Evolutionary conservation across 2,113 vertebrate genomes (phyloP), one percentile per base, ranked within the genome.

Genomic region (Melozone crissalis): DNA sequence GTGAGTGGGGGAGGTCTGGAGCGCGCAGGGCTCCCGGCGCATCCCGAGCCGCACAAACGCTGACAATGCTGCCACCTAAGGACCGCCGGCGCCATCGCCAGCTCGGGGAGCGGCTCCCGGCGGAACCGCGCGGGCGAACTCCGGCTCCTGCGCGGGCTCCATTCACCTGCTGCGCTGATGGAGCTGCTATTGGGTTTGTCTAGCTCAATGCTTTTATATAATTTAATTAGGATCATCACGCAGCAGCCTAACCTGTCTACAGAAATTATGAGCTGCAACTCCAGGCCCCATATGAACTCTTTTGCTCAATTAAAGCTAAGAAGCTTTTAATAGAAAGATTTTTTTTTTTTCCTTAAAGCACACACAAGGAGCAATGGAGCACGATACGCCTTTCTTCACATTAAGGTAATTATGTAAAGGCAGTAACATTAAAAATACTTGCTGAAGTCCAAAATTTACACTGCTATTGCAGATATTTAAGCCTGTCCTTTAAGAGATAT

Each of bases 21-120:
- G 23, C 13, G 26, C 74, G 26, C 18, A 4, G 10, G 52, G 31
- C 37, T 30, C 63, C 2, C 5, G 57, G 23, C 0, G 66, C 30
- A 28, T 26, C 54, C 20, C 16, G 39, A 6, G 21, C 2, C 14
- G 46, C 96, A 9, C 94, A 98, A 98, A 94, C 59, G 47, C 98
- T 97, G 95, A 66, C 98, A 98, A 98, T 98, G 98, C 97, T 98
- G 98, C 98, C 98, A 98, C 97, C 98, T 98, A 96, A 92, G 92
- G 98, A 81, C 88, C 18, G 2, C 66, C 61, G 4, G 12, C 5
- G 57, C 77, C 81, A 73, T 77, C 44, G n/a, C 10, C 77, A 74
- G 63, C 82, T 63, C 49, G 4, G 21, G 6, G 26, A n/a, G 67
- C n/a, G 2, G 58, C 0, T 12, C n/a, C 37, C 27, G 81, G 74